Percentiles rank a stretch among this genome's conserved stretches.
These are phyloP conservation scores for Upupa epops DNA, from an alignment of 2,113 vertebrate species.

Conservation along the genomic window DNA sequence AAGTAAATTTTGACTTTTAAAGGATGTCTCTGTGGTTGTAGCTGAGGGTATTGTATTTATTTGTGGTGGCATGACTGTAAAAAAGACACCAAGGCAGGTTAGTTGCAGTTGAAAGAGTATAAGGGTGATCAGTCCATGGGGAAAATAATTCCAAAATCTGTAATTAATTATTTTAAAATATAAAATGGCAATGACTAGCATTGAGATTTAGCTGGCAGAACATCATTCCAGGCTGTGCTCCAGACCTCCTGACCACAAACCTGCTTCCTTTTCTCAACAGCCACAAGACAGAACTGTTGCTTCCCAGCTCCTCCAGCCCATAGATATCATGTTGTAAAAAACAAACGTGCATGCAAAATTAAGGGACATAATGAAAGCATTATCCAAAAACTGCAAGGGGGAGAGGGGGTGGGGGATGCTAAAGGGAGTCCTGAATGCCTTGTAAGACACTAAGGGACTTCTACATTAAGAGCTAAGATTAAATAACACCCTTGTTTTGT, in stretches of 20 bases:
- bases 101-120: background rate
- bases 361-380: background rate
- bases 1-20: background rate
- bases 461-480: background rate
- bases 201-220: background rate
- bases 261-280: background rate
- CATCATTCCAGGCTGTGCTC: background rate
- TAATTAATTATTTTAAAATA: background rate
- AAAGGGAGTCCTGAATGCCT: background rate
- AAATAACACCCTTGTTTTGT: background rate
- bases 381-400: background rate
- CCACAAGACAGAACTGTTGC: background rate
- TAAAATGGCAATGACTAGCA: background rate
- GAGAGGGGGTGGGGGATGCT: background rate
- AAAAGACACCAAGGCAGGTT: background rate
- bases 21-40: background rate
- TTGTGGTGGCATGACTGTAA: background rate
- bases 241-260: background rate
- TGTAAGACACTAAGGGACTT: background rate
- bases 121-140: background rate
- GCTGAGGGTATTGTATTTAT: background rate
- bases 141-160: background rate
- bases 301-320: background rate
- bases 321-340: background rate
- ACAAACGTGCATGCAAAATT: background rate